These are phyloP conservation scores for Pheosia tremula DNA, from an alignment of 2,888 invertebrate genomes.

Conservation along the genomic window DNA sequence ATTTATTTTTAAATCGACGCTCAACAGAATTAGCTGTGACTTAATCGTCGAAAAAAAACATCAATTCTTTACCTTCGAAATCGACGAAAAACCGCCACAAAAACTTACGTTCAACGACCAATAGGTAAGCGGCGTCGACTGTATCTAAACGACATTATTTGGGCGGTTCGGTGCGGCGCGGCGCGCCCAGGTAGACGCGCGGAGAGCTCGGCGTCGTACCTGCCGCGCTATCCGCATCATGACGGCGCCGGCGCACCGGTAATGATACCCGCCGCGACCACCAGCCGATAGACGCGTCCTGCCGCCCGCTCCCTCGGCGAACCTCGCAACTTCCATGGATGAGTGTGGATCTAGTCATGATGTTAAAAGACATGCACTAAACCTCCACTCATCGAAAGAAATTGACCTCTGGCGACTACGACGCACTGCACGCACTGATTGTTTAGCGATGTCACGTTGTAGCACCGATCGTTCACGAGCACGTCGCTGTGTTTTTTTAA, in stretches of 20 bases:
- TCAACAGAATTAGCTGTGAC: conserved; percentile 43
- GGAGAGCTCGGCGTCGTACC: conserved; percentile 60
- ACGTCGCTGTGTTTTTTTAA: conserved; percentile 74
- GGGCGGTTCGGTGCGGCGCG: conserved; percentile 46
- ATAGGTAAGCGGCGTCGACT: conserved; percentile 63
- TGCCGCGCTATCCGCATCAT: conserved; percentile 74
- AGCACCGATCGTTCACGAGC: conserved; percentile 75
- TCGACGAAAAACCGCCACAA: conserved; percentile 58
- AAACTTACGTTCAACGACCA: conserved; percentile 71
- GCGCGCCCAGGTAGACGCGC: conserved; percentile 66
- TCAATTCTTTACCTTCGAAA: conserved; percentile 47
- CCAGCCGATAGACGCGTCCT: conserved; percentile 50
- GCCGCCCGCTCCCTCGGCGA: conserved; percentile 63
- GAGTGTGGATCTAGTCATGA: conserved; percentile 93
- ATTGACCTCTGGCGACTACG: conserved; percentile 73
- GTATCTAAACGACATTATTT: conserved; percentile 72
- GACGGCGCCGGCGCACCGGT: conserved; percentile 67
- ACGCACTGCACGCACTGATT: conserved; percentile 79
- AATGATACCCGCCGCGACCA: conserved; percentile 69
- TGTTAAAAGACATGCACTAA: conserved; percentile 87
- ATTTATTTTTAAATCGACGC: conserved; percentile 25
- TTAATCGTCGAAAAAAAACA: conserved; percentile 46
- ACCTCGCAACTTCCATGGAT: conserved; percentile 88
- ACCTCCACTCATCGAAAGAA: conserved; percentile 90
- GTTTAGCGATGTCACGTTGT: conserved; percentile 76